A percentile compares a stretch with the other conserved stretches of the same genome.
These are phyloP conservation scores for Athene noctua DNA, from an alignment of 2,113 vertebrate genomes.

Conservation along the genomic window DNA sequence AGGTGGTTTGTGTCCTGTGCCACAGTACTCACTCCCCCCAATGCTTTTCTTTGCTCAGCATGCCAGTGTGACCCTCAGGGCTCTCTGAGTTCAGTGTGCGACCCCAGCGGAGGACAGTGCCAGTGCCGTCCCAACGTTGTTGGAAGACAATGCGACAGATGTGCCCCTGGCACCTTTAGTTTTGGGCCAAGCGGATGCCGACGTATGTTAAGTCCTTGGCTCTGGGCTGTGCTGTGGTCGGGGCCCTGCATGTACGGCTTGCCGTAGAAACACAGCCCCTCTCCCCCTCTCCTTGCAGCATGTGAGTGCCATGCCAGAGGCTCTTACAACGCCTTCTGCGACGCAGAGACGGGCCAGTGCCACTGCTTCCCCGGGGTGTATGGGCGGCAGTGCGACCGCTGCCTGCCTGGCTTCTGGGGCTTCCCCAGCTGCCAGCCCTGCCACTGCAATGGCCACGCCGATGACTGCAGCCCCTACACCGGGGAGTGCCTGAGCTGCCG, in stretches of 20 bases:
- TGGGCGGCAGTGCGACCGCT: slow-evolving; percentile 86
- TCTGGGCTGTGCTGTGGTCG: neutral
- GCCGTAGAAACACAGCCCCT: rapidly evolving
- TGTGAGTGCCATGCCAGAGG: slow-evolving; percentile 88
- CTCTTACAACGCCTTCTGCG: slow-evolving; percentile 82
- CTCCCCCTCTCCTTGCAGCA: slow-evolving; percentile 63
- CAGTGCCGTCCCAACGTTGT: slow-evolving; percentile 89
- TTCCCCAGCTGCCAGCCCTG: slow-evolving; percentile 91
- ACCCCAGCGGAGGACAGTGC: slow-evolving; percentile 91
- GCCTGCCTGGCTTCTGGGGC: slow-evolving; percentile 90
- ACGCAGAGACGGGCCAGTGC: slow-evolving; percentile 87
- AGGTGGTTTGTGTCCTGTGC: neutral
- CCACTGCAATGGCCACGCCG: slow-evolving; percentile 87
- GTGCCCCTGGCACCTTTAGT: slow-evolving; percentile 87
- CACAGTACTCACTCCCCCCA: neutral
- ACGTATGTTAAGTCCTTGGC: slow-evolving; percentile 72
- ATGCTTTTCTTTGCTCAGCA: slow-evolving; percentile 68
- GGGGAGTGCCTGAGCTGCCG: slow-evolving; percentile 86
- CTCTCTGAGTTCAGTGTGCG: slow-evolving; percentile 90
- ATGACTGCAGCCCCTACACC: slow-evolving; percentile 79
- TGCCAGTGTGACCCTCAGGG: slow-evolving; percentile 95
- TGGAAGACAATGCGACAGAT: slow-evolving; percentile 88
- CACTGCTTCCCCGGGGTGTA: slow-evolving; percentile 83
- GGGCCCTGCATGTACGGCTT: neutral
- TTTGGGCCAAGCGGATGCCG: slow-evolving; percentile 92